These are phyloP conservation scores for Mastomys natalensis DNA, from an alignment of 2,113 vertebrate species.

Conservation along the genomic window DNA sequence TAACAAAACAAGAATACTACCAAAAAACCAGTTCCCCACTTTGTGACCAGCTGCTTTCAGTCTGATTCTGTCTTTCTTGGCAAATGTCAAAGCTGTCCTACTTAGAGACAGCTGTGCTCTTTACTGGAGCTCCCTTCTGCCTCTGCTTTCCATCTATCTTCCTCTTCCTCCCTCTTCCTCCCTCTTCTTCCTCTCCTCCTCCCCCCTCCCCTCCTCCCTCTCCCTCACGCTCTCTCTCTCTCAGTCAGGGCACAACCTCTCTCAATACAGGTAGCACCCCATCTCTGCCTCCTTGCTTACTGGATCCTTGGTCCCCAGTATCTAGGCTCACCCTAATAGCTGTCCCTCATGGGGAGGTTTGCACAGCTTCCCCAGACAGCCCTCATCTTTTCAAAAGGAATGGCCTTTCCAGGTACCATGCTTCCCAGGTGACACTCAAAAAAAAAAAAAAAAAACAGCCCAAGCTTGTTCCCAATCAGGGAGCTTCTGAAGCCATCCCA, in stretches of 20 bases:
- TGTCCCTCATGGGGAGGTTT: neutral
- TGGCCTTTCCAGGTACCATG: neutral
- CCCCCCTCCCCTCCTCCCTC: neutral
- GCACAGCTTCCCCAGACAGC: neutral
- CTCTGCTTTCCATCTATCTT: neutral
- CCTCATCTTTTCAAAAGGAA: neutral
- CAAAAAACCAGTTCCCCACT: neutral
- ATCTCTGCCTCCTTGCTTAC: neutral
- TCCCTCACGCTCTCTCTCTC: neutral
- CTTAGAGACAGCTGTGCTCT: neutral
- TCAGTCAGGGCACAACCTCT: no score
- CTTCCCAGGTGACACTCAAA: neutral
- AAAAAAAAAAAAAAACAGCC: neutral
- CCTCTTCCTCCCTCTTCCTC: neutral
- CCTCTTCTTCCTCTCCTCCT: neutral
- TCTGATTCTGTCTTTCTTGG: neutral
- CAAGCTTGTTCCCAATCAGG: neutral
- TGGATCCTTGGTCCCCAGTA: neutral
- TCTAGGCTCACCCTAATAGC: neutral
- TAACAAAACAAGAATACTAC: neutral
- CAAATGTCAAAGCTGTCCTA: neutral
- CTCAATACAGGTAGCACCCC: neutral
- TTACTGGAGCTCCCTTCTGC: neutral
- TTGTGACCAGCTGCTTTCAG: neutral
- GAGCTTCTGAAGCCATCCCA: neutral